Percentiles rank a stretch among this genome's conserved stretches.
These are phyloP conservation scores for Origma solitaria DNA, from an alignment of 2,113 vertebrate species.

Conservation along the genomic window DNA sequence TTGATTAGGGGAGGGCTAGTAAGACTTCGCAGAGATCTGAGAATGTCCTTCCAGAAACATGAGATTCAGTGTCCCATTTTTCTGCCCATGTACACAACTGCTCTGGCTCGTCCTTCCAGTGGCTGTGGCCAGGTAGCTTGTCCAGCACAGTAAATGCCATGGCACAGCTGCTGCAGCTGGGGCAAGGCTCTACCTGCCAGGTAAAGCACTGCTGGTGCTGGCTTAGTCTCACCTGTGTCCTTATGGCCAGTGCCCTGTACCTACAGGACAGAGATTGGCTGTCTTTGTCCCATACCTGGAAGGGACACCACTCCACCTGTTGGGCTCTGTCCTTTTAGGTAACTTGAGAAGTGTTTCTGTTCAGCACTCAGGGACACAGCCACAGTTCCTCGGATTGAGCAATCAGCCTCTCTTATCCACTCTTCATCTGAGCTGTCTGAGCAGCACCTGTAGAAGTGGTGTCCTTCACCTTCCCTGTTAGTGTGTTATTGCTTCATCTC, in stretches of 20 bases:
- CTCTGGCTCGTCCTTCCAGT: background rate
- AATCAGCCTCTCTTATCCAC: background rate
- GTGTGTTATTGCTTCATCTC: background rate
- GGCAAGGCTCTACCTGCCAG: background rate
- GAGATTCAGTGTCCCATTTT: background rate
- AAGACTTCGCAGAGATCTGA: background rate
- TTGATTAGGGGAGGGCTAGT: background rate
- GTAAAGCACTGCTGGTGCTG: background rate
- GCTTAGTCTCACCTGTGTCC: background rate
- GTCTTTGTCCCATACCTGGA: background rate
- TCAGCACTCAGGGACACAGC: background rate
- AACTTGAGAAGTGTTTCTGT: background rate
- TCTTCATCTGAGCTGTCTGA: background rate
- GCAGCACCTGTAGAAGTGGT: background rate
- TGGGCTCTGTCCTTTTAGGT: background rate
- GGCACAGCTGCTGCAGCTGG: background rate
- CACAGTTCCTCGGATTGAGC: background rate
- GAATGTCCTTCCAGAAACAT: background rate
- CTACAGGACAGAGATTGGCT: background rate
- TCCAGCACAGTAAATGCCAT: background rate
- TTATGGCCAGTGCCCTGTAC: background rate
- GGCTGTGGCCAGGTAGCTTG: background rate
- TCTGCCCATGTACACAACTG: background rate
- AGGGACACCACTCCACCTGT: background rate
- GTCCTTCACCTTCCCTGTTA: background rate